Percentiles rank a stretch among this genome's conserved stretches.
These are phyloP conservation scores for Fundulus diaphanus DNA, from an alignment of 2,797 vertebrate genomes.

Conservation along the genomic window DNA sequence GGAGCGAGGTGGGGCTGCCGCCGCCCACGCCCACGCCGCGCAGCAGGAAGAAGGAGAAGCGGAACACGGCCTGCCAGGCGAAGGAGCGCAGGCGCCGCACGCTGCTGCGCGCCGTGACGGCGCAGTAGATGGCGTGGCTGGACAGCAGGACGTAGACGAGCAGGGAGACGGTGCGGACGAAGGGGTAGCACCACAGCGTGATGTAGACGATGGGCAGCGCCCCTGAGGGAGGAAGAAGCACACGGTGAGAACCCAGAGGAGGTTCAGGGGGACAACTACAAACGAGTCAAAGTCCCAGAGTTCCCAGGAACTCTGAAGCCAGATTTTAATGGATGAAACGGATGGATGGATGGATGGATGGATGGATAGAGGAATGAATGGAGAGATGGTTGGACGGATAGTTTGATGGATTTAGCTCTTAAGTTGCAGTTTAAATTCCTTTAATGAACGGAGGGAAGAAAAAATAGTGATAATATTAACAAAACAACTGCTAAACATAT, in stretches of 20 bases:
- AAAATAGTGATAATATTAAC: too few species aligned
- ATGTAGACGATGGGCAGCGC: slow-evolving; percentile 93
- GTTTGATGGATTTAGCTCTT: too few species aligned
- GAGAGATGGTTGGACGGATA: too few species aligned
- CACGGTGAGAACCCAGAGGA: background rate
- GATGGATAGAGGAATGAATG: too few species aligned
- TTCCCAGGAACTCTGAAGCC: too few species aligned
- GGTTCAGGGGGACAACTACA: too few species aligned
- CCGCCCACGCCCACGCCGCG: slow-evolving; percentile 88
- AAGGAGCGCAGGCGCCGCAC: slow-evolving; percentile 85
- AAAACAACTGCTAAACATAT: too few species aligned
- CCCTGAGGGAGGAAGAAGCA: slow-evolving; percentile 72
- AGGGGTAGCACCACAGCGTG: slow-evolving; percentile 89
- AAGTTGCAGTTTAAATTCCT: too few species aligned
- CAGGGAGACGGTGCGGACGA: slow-evolving; percentile 85
- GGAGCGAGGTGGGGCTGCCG: slow-evolving; percentile 88
- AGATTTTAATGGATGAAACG: too few species aligned
- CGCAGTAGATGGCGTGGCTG: slow-evolving; percentile 89
- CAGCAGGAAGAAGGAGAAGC: slow-evolving; percentile 90
- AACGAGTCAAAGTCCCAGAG: too few species aligned
- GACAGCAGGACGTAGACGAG: slow-evolving; percentile 88
- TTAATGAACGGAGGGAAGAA: too few species aligned
- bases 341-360: too few species aligned
- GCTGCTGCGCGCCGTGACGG: slow-evolving; percentile 88
- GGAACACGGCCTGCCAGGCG: slow-evolving; percentile 90